Base-by-base conservation (phyloP, 2,113 vertebrate genomes). In the Boleophthalmus pectinirostris region DNA sequence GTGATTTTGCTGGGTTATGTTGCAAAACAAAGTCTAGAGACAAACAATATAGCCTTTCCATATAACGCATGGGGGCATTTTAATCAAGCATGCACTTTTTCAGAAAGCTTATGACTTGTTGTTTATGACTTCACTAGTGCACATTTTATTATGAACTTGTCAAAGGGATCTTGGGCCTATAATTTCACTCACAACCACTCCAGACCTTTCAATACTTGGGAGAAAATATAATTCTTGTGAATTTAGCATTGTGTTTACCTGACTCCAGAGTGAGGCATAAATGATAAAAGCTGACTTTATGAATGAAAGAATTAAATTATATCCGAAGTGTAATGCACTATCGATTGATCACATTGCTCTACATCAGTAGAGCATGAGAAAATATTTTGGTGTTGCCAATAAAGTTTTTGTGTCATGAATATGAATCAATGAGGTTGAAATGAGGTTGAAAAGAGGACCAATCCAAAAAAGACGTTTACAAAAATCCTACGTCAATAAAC, bases 101-200 rank as follows among this genome's bases (percentile, higher is more conserved):
- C 38, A 43, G 38, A 43, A 45, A 66, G 45, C 23, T 23, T 38
- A 33, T 68, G 74, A 87, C 87, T 82, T 89, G 90, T 89, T 87
- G 87, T 80, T n/a, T n/a, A n/a, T 54, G 43, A 66, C 21, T 38
- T 64, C 10, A n/a, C 20, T 38, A 9, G 33, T 15, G 25, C 58
- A 20, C 25, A 33, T 64, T n/a, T 38, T 38, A n/a, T 64, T 5
- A 58, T 25, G 3, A 25, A 54, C 51, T 9, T 6, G 24, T 10
- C n/a, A 23, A n/a, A n/a, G 2, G 29, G 29, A 4, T 29, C 49
- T 51, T 16, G 16, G 49, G 15, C 14, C n/a, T 58, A 6, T 14
- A 38, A 21, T n/a, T 43, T 35, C 9, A 18, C 10, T 3, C 29
- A 63, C 15, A 63, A 5, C 16, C 29, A 35, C 60, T 6, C 15